phyloP scores from a whole-genome alignment of 2,888 invertebrate genomes.

The Trypoxylon attenuatum region DNA sequence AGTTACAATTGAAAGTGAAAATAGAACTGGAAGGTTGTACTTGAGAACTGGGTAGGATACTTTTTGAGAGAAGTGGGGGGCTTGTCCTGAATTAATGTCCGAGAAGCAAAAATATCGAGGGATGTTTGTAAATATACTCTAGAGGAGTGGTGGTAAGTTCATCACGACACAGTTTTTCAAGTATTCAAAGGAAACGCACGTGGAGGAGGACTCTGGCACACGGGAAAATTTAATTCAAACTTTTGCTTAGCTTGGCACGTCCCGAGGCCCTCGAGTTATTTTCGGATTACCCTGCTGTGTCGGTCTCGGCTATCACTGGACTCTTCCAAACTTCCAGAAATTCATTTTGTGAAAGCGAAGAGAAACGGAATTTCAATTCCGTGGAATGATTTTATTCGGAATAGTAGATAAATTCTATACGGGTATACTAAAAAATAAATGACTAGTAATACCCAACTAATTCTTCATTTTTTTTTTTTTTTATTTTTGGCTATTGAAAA shows the following conservation, averaged over 20 bases:
- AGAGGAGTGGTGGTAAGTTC: conserved; percentile 7
- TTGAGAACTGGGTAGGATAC: too few relatives aligned
- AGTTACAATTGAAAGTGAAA: too few relatives aligned
- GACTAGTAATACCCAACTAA: neutral
- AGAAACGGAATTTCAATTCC: neutral
- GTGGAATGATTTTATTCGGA: neutral
- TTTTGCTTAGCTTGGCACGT: conserved; percentile 62
- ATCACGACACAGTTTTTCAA: conserved; percentile 34
- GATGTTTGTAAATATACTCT: conserved; percentile 46
- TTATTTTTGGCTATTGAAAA: too few relatives aligned
- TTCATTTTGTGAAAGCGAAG: neutral
- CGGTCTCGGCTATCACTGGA: conserved; percentile 42
- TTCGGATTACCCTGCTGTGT: conserved; percentile 41
- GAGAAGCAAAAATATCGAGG: conserved; percentile 22
- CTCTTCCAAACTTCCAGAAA: conserved; percentile 9
- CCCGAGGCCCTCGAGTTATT: conserved; percentile 53
- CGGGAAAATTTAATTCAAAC: conserved; percentile 49
- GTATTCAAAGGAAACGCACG: neutral
- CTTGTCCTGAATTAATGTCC: too few relatives aligned
- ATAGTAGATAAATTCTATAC: neutral
- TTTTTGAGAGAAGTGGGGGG: too few relatives aligned
- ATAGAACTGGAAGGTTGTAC: too few relatives aligned
- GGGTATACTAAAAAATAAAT: neutral
- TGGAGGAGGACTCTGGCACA: conserved; percentile 4
- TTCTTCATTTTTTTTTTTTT: too few relatives aligned